Base-by-base conservation (phyloP, 2,888 invertebrate genomes). In the Trisateles emortualis region DNA sequence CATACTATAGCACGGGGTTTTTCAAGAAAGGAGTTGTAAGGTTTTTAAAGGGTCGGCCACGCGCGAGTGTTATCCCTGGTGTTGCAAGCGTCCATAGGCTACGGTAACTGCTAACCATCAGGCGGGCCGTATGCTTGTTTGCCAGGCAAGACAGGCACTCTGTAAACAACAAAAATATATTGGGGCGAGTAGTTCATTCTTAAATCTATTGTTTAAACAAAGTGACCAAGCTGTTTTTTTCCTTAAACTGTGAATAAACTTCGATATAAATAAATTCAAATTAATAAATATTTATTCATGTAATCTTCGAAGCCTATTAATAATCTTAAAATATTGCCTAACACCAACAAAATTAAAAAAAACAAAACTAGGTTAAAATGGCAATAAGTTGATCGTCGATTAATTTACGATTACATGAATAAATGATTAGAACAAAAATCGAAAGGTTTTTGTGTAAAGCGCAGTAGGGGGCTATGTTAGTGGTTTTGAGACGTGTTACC, bases 381-480 rank as follows among this genome's bases (percentile, higher is more conserved):
- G 72, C 74, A 64, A 77, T 83, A 82, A 76, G 68, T 80, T 82
- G 79, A 76, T 76, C 74, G 59, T 51, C 53, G 59, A 64, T 68
- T 79, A 77, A 79, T 83, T 80, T 81, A 79, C 70, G 72, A 71
- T 77, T 74, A 72, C 61, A 76, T 78, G 76, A 79, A 81, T 77
- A 79, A 80, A 71, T 79, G 79, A 85, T 85, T 83, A 76, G 74
- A 79, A 76, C 69, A 72, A 72, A n/a, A 81, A 81, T 83, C 78
- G 76, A 81, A 76, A 73, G 75, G 70, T 79, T 77, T 76, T 77
- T 76, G 79, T 75, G 73, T 70, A 61, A 55, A 51, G 32, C 77
- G n/a, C 79, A 66, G 74, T 79, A 76, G 83, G 84, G 65, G 74
- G 26, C 32, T 3, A 10, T 33, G 10, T 8, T 8, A 26, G 11